These are phyloP conservation scores for Byasa hedistus DNA, from an alignment of 2,888 invertebrate species.

Conservation along the genomic window DNA sequence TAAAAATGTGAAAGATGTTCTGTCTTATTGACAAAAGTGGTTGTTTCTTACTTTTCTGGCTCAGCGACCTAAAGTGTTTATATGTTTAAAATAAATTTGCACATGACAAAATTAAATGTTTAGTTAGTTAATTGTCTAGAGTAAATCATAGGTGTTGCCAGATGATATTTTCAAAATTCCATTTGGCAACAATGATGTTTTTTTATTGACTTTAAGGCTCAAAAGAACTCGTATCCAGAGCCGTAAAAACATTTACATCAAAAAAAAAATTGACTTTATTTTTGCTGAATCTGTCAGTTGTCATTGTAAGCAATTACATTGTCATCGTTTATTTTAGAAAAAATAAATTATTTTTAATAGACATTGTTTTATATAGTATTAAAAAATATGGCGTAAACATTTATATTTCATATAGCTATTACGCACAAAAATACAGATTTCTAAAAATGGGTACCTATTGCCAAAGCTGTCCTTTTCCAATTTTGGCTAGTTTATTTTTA, in stretches of 20 bases:
- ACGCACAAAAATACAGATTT: conserved; percentile 21
- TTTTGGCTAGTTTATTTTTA: conserved; percentile 87
- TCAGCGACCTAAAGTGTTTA: too few species aligned
- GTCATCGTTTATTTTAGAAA: neutral
- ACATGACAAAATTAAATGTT: too few species aligned
- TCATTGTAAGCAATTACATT: neutral
- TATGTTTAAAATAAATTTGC: too few species aligned
- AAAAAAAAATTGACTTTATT: conserved; percentile 3
- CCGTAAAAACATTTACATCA: too few species aligned
- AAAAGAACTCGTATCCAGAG: too few species aligned
- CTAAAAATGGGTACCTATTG: conserved; percentile 45
- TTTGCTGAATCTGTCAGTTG: neutral
- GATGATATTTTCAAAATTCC: neutral
- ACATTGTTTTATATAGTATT: neutral
- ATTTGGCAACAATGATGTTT: conserved; percentile 5
- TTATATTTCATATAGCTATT: neutral
- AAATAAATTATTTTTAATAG: neutral
- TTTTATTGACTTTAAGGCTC: too few species aligned
- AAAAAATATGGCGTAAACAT: neutral
- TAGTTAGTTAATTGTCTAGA: too few species aligned
- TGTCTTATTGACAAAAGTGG: too few species aligned
- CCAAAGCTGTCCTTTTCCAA: conserved; percentile 78
- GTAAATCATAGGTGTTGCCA: neutral
- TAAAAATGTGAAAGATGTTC: too few species aligned
- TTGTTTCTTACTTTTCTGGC: too few species aligned